These are phyloP conservation scores for Charaxes varanes DNA, from an alignment of 1,140 invertebrate species.

Conservation along the genomic window DNA sequence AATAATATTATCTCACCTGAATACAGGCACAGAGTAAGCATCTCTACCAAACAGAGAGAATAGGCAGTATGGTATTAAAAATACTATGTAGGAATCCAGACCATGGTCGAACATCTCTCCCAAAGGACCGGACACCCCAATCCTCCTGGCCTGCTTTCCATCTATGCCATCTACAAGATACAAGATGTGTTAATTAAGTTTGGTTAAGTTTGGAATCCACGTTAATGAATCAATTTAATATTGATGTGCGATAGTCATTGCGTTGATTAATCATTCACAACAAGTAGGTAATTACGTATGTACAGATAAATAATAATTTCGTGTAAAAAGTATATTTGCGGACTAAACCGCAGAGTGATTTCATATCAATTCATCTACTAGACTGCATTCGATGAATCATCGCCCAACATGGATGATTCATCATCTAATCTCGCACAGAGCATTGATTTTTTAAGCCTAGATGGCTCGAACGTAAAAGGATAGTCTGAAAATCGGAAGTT, in stretches of 20 bases:
- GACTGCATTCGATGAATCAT: slow-evolving; percentile 13
- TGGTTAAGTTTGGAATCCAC: too few species aligned
- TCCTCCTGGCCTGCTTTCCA: slow-evolving; percentile 97
- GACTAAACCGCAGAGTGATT: too few species aligned
- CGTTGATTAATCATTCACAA: too few species aligned
- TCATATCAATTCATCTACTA: slow-evolving; percentile 5
- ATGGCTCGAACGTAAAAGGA: too few species aligned
- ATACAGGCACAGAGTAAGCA: slow-evolving; percentile 77
- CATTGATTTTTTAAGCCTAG: too few species aligned
- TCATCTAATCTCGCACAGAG: too few species aligned
- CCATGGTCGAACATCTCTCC: slow-evolving; percentile 99
- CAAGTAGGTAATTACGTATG: slow-evolving; percentile 3
- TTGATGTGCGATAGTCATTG: too few species aligned
- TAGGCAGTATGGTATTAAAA: slow-evolving; percentile 91
- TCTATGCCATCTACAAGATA: slow-evolving; percentile 99
- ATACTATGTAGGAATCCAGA: slow-evolving; percentile 95
- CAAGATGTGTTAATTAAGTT: too few species aligned
- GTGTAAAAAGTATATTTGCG: too few species aligned
- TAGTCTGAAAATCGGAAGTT: too few species aligned
- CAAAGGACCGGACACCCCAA: slow-evolving; percentile 92
- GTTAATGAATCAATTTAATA: too few species aligned
- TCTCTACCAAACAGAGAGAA: slow-evolving; percentile 94
- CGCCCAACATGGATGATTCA: slow-evolving; percentile 13
- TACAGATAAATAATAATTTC: too few species aligned
- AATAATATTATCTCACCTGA: slow-evolving; percentile 73